phyloP scores from a whole-genome alignment of 2,797 vertebrate genomes.

The Smutsia temminckii region DNA sequence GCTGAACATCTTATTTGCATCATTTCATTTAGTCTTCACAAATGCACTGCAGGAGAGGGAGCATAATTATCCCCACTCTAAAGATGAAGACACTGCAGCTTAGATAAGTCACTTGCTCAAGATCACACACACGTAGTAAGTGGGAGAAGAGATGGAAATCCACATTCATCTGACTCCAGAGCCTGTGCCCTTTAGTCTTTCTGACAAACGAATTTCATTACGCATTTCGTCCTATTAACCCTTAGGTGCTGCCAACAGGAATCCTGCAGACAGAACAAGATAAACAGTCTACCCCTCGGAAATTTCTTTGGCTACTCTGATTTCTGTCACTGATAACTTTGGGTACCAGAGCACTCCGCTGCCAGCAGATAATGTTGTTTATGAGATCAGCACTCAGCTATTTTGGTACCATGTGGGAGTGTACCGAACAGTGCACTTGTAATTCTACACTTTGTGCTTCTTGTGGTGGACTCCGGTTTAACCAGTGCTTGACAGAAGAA shows the following conservation, averaged over 20 bases:
- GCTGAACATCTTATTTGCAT: not conserved
- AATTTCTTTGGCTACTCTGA: constrained; percentile 58
- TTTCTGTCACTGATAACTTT: constrained; percentile 66
- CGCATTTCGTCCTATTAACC: not conserved
- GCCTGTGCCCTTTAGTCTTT: not conserved
- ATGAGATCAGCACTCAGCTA: constrained; percentile 81
- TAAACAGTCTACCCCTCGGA: constrained; percentile 46
- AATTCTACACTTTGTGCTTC: constrained; percentile 71
- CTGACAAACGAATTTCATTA: constrained; percentile 39
- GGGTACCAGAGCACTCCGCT: constrained; percentile 51
- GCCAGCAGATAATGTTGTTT: constrained; percentile 82
- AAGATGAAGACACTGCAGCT: constrained; percentile 36
- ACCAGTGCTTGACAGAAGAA: constrained; percentile 44
- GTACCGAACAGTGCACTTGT: constrained; percentile 72
- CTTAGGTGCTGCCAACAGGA: not conserved
- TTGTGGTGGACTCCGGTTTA: constrained; percentile 55
- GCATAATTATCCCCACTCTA: not conserved
- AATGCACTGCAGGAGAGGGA: not conserved
- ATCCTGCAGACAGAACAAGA: not conserved
- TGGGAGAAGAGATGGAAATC: not conserved
- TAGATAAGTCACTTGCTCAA: not conserved
- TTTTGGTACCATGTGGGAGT: constrained; percentile 78
- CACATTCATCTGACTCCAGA: not conserved
- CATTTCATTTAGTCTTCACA: not conserved
- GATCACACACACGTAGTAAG: not conserved